These are phyloP conservation scores for Conops quadrifasciatus DNA, from an alignment of 2,888 invertebrate species.

Conservation along the genomic window DNA sequence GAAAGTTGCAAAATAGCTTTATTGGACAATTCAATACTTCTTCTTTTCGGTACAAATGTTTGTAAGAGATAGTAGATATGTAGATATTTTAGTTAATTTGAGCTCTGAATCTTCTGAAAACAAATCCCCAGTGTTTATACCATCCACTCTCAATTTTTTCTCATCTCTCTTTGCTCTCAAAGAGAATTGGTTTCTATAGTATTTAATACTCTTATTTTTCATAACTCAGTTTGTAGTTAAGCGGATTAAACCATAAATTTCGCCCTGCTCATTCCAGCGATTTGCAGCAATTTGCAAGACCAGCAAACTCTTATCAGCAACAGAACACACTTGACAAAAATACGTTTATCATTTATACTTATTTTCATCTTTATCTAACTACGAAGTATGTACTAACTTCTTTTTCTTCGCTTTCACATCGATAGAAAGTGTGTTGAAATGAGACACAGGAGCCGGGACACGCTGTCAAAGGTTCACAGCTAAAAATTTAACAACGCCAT, in stretches of 20 bases:
- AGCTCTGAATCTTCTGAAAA: too few relatives aligned
- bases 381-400: constrained; percentile 38
- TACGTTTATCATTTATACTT: background rate
- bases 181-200: too few relatives aligned
- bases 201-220: too few relatives aligned
- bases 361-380: background rate
- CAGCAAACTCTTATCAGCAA: constrained; percentile 52
- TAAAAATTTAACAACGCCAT: constrained; percentile 28
- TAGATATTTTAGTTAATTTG: too few relatives aligned
- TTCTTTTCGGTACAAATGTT: too few relatives aligned
- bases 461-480: constrained; percentile 36
- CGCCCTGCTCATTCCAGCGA: too few relatives aligned
- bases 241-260: constrained; percentile 49
- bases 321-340: constrained; percentile 47
- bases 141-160: too few relatives aligned
- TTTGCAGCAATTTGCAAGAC: constrained; percentile 43
- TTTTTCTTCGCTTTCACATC: constrained; percentile 44
- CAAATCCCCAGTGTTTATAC: too few relatives aligned
- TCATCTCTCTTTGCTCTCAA: too few relatives aligned
- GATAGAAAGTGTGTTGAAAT: constrained; percentile 44
- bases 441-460: constrained; percentile 43
- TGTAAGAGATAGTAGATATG: too few relatives aligned
- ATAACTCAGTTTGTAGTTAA: constrained; percentile 36
- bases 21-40: too few relatives aligned
- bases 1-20: too few relatives aligned